Evolutionary conservation across 2,888 invertebrate species (phyloP), one percentile per base, ranked within the genome.

Genomic region (Bimastos eiseni): DNA sequence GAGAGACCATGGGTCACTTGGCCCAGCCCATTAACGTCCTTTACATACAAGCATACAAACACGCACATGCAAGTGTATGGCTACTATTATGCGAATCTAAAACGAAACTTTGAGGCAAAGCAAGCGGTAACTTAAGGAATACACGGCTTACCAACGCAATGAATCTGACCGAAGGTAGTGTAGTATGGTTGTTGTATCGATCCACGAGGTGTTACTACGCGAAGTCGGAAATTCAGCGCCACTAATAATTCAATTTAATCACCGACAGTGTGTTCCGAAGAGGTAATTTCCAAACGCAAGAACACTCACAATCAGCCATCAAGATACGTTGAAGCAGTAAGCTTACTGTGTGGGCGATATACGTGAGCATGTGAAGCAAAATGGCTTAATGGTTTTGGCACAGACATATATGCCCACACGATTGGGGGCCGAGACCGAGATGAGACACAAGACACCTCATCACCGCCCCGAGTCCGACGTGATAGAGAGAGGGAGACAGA

Each of bases 221-320:
- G n/a, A 17, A 11, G 70, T n/a, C 70, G 0, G 70, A 70, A 8
- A n/a, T 70, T 30, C 70, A 30, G 13, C n/a, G 70, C 70, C 70
- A 70, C n/a, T n/a, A 70, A 70, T 70, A 70, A 70, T 70, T 70
- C 70, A 70, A 70, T 30, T 70, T 70, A 70, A 70, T 70, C 70
- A 70, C 70, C n/a, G 70, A 70, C 70, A n/a, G 30, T 11, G n/a
- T n/a, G 21, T 70, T 70, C n/a, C n/a, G n/a, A n/a, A n/a, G 70
- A 70, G n/a, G 70, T 70, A 30, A 70, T 70, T 70, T 70, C 30
- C n/a, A 30, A 70, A n/a, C n/a, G 70, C 3, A 70, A 70, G 8
- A 70, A 13, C 17, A 8, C 8, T n/a, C 17, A n/a, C n/a, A 11
- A 70, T n/a, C 30, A 70, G 70, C 70, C 30, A 70, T 70, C n/a